Evolutionary conservation across 2,888 invertebrate species (phyloP), one percentile per base, ranked within the genome.

Genomic region (Drosophila putrida): DNA sequence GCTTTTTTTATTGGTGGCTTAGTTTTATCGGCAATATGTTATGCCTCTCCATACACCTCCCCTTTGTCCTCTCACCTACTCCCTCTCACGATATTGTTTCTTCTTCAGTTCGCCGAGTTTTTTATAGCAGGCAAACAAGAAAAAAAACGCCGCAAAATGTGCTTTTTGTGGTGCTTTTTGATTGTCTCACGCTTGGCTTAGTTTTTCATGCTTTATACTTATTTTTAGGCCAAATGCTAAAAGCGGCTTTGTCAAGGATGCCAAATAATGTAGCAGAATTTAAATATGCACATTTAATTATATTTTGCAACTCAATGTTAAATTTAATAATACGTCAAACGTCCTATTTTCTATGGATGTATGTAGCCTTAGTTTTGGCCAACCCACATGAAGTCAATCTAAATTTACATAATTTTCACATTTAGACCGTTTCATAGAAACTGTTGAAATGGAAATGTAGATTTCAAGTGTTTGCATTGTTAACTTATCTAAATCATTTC

Each of bases 341-440:
- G 13, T 43, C 25, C 33, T 43, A 46, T 70, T 39, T 51, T 10
- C 31, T 55, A n/a, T 33, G 10, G 1, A 50, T 10, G 31, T 55
- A n/a, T 33, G 10, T 3, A 50, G 46, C 36, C 36, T 33, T 53
- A 28, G 35, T 20, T 66, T 38, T 43, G 38, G 35, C 54, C 44
- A 54, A 46, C 36, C 35, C 27, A 44, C 38, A 57, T 20, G 20
- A 20, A 20, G 2, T 3, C 20, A 6, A 67, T 49, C 13, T 25
- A 49, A 66, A 88, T 89, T 89, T 65, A 55, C 88, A 87, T 88
- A 88, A 74, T 72, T 71, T 78, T 60, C 55, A 61, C 78, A 78
- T 80, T 80, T 80, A 69, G 50, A 55, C 58, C n/a, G 58, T 58
- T 75, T 75, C 75, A 50, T 25, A 25, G 50, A 61, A 70, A 49